Base-by-base conservation (phyloP, 2,797 vertebrate species). In the Meriones psammophilus region DNA sequence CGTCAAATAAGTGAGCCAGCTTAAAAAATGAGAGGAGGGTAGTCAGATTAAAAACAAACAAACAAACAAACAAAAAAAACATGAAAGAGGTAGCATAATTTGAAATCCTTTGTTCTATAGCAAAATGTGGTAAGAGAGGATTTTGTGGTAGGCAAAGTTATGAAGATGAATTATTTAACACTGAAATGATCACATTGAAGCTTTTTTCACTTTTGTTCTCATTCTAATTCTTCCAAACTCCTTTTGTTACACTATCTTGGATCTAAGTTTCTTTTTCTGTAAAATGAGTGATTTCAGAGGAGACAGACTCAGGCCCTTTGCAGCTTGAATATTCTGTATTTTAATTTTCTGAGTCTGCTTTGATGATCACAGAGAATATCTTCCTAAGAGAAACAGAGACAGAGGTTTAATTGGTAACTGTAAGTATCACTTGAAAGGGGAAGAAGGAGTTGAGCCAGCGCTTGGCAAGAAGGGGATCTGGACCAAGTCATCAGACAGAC, bases 401-500 rank as follows among this genome's bases (percentile, higher is more conserved):
- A 56, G 36, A 64, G 30, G 7, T 42, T 66, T 85, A 36, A 71
- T 50, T 14, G 58, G 14, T 39, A 64, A 26, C 28, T 20, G 7
- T 4, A 5, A 8, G 13, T 17, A 50, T 50, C 10, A 39, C 24
- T 66, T 68, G 33, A 69, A 69, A 10, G 24, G 30, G 20, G 1
- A 56, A 18, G 46, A 1, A 76, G 20, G 1, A 76, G 20, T 13
- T 3, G 56, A 76, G n/a, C n/a, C 6, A 22, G 33, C 60, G 36
- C 36, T 94, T 39, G 50, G 86, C 2, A 36, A 50, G n/a, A 46
- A 80, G 13, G 18, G 33, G 14, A 78, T 64, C 39, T 73, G n/a
- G 58, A 93, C 28, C 36, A 79, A 9, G 36, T 85, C 71, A 30
- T 74, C 68, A 94, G 76, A 78, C 46, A 71, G 93, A 87, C 90